Evolutionary conservation across 2,113 vertebrate species (phyloP).

Genomic region (Naja naja): DNA sequence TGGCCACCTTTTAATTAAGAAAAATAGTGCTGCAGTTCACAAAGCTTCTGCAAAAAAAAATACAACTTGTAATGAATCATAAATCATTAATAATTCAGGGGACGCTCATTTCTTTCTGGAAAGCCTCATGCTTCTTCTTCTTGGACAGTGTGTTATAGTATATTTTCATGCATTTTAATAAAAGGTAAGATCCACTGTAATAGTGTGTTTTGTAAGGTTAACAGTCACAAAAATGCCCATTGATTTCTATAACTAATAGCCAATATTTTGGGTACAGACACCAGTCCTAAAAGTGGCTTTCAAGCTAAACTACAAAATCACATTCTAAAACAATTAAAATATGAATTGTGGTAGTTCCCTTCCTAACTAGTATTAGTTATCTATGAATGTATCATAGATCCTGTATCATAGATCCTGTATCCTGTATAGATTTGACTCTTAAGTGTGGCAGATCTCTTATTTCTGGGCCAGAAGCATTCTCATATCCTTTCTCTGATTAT

Average conservation of each 20-base stretch:
- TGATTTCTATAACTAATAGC: neutral
- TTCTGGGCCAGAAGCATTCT: neutral
- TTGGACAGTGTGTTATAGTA: neutral
- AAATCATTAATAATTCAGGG: neutral
- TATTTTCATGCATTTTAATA: neutral
- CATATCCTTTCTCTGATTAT: neutral
- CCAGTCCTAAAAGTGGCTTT: neutral
- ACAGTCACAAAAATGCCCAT: neutral
- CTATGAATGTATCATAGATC: neutral
- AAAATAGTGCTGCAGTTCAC: neutral
- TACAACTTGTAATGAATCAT: neutral
- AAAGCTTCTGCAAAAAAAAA: constrained; percentile 26
- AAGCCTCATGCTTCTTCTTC: neutral
- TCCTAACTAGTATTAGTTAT: neutral
- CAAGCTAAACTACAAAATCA: neutral
- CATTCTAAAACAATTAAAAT: neutral
- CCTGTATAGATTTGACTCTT: neutral
- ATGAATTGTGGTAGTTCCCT: neutral
- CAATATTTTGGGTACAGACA: neutral
- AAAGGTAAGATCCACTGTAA: neutral
- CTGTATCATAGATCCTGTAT: neutral
- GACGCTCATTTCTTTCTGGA: neutral
- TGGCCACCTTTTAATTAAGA: constrained; percentile 20
- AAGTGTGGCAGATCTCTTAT: neutral
- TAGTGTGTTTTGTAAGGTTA: neutral